Evolutionary conservation across 2,113 vertebrate species (phyloP).

Genomic region (Propithecus coquereli): DNA sequence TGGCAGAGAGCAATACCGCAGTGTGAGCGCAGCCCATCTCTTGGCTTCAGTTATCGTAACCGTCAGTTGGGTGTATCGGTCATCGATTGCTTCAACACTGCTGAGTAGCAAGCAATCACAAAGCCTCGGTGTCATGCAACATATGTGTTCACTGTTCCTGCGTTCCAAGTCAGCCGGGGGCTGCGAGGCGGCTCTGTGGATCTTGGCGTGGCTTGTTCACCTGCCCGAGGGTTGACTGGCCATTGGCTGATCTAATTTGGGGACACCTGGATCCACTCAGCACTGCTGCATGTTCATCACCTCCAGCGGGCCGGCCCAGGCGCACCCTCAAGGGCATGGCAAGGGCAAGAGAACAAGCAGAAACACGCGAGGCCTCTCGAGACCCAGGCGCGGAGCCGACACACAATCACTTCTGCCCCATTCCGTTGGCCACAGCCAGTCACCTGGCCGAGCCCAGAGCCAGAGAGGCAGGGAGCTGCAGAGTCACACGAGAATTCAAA

Average conservation of each 20-base stretch:
- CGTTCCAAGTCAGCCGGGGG: not conserved
- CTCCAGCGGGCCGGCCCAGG: too few species aligned
- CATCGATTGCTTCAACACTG: not conserved
- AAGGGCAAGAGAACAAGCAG: not conserved
- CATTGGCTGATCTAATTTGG: not conserved
- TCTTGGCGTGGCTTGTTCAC: not conserved
- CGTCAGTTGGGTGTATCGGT: not conserved
- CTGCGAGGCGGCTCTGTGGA: not conserved
- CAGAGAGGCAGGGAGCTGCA: not conserved
- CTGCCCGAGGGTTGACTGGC: not conserved
- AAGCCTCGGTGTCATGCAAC: not conserved
- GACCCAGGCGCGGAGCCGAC: not conserved
- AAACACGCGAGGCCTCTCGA: not conserved
- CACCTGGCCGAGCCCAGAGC: not conserved
- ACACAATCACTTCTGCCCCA: not conserved
- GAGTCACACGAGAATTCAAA: not conserved
- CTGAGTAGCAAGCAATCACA: not conserved
- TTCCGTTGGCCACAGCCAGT: not conserved
- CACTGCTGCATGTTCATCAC: not conserved
- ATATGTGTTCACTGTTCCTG: not conserved
- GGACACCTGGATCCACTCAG: not conserved
- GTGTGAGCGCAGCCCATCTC: not conserved
- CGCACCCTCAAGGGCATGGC: not conserved
- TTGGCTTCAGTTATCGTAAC: not conserved
- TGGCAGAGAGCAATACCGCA: not conserved